Evolutionary conservation across 2,888 invertebrate species (phyloP).

Genomic region (Chrysotoxum bicinctum): DNA sequence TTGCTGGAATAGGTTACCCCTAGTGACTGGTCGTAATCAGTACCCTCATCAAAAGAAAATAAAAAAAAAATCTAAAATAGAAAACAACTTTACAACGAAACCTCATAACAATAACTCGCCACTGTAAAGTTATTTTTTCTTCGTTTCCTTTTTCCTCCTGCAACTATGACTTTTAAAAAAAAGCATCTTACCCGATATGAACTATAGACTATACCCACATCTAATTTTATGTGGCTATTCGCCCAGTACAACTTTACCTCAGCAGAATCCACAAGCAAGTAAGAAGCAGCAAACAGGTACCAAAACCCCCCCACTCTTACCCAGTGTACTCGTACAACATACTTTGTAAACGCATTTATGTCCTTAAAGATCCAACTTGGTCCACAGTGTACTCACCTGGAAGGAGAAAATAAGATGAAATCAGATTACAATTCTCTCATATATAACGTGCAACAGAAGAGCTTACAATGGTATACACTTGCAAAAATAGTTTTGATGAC

Average conservation of each 20-base stretch:
- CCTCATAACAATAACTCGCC: slow-evolving; percentile 62
- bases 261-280: neutral
- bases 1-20: slow-evolving; percentile 17
- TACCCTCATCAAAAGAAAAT: neutral
- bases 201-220: neutral
- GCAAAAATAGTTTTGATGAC: slow-evolving; percentile 31
- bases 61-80: neutral
- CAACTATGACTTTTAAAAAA: neutral
- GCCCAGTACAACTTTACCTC: slow-evolving; percentile 33
- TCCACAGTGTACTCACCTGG: slow-evolving; percentile 59
- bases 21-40: slow-evolving; percentile 3
- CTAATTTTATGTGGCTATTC: neutral
- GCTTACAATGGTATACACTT: slow-evolving; percentile 44
- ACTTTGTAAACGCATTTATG: slow-evolving; percentile 66
- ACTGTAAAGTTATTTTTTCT: slow-evolving; percentile 45
- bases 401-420: slow-evolving; percentile 65
- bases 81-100: slow-evolving; percentile 36
- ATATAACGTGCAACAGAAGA: slow-evolving; percentile 41
- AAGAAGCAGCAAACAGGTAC: neutral
- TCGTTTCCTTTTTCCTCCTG: neutral
- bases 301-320: too few relatives aligned
- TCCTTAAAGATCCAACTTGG: slow-evolving; percentile 63
- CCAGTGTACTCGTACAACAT: slow-evolving; percentile 3
- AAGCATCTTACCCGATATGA: slow-evolving; percentile 28
- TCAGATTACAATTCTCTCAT: slow-evolving; percentile 59